A percentile compares a stretch with the other conserved stretches of the same genome.
phyloP scores from a whole-genome alignment of 2,113 vertebrate genomes.

The Eubucco bourcierii region DNA sequence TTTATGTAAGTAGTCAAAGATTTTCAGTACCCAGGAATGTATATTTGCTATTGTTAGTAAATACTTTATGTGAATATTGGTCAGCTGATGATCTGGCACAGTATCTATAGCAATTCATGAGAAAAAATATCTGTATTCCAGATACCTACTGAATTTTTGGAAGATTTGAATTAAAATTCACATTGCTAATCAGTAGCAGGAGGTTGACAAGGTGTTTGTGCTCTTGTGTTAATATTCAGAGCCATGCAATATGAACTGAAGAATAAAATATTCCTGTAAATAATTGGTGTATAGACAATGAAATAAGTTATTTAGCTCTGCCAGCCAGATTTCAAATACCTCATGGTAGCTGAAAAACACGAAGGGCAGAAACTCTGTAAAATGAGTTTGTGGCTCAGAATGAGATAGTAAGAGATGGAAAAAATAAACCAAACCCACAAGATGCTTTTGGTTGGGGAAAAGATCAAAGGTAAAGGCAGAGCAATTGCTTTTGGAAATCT shows the following conservation, averaged over 20 bases:
- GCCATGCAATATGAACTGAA: background rate
- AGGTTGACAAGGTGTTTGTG: background rate
- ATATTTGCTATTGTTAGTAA: background rate
- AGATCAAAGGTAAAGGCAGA: constrained; percentile 49
- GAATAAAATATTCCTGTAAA: background rate
- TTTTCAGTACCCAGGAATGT: background rate
- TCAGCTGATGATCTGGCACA: background rate
- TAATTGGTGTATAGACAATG: background rate
- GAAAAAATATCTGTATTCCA: background rate
- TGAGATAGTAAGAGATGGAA: background rate
- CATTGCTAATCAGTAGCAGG: background rate
- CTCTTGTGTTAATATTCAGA: background rate
- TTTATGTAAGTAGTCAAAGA: background rate
- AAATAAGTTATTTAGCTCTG: background rate
- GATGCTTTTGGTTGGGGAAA: background rate
- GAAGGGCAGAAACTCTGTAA: background rate
- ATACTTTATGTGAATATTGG: background rate
- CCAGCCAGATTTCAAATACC: background rate
- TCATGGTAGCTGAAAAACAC: background rate
- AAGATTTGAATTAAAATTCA: background rate
- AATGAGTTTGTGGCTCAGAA: background rate
- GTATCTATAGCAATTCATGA: background rate
- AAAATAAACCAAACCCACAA: background rate
- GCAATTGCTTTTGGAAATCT: constrained; percentile 35
- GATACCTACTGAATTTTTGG: background rate